A percentile compares a stretch with the other conserved stretches of the same genome.
phyloP scores from a whole-genome alignment of 2,888 invertebrate species.

The Thecocarcelia acutangulata region DNA sequence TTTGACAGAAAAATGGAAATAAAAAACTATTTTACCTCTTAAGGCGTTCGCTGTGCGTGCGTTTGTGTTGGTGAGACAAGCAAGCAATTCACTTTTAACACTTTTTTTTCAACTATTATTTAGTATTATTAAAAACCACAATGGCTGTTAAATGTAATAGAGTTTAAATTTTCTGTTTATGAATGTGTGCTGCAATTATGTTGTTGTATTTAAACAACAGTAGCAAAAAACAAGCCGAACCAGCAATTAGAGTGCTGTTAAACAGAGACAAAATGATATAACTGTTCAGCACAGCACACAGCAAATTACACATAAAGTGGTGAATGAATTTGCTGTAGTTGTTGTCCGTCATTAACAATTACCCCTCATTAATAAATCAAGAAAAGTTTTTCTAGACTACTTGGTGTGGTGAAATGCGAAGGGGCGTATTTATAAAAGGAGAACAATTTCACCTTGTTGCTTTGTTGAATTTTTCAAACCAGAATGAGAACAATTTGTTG shows the following conservation, averaged over 20 bases:
- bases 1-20: conserved; percentile 15
- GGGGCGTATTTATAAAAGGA: conserved; percentile 56
- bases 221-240: conserved; percentile 7
- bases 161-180: conserved; percentile 47
- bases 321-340: conserved; percentile 25
- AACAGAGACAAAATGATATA: conserved; percentile 62
- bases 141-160: conserved; percentile 64
- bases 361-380: conserved; percentile 23
- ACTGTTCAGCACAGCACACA: neutral
- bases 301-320: neutral
- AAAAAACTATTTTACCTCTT: conserved; percentile 13
- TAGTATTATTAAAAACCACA: conserved; percentile 72
- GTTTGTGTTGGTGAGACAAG: conserved; percentile 4
- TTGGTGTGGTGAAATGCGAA: conserved; percentile 15
- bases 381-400: neutral
- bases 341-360: conserved; percentile 23
- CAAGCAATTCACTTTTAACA: conserved; percentile 45
- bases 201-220: conserved; percentile 1
- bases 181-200: conserved; percentile 15
- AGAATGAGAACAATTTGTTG: neutral
- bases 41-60: neutral
- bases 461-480: neutral
- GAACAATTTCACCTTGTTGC: conserved; percentile 50
- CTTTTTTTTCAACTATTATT: conserved; percentile 49
- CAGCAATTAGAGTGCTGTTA: conserved; percentile 55